A percentile compares a stretch with the other conserved stretches of the same genome.
Conservation (phyloP, 1,140 invertebrate species). For the Choristoneura fumiferana region DNA sequence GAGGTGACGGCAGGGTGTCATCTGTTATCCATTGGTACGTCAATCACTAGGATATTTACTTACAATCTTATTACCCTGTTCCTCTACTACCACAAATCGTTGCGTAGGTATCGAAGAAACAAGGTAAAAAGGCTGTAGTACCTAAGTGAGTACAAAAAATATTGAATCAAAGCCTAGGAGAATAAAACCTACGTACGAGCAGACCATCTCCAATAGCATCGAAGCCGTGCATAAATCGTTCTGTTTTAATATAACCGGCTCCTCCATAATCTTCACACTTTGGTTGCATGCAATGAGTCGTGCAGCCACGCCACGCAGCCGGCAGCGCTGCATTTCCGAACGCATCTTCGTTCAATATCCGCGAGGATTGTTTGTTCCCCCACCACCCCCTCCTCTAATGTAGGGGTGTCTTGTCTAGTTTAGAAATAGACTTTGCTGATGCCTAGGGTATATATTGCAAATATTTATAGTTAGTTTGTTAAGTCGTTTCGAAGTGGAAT, state of each 20-base stretch:
- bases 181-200: too few species aligned
- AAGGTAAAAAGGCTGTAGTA: too few species aligned
- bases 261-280: slow-evolving; percentile 51
- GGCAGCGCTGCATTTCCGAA: slow-evolving; percentile 69
- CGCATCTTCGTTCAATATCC: slow-evolving; percentile 73
- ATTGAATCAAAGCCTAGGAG: too few species aligned
- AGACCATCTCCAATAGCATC: slow-evolving; percentile 39
- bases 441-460: neutral
- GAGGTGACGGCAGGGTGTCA: too few species aligned
- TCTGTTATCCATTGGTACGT: too few species aligned
- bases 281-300: slow-evolving; percentile 49
- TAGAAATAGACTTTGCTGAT: slow-evolving; percentile 52
- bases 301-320: slow-evolving; percentile 50
- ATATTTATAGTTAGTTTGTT: too few species aligned
- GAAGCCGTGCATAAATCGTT: slow-evolving; percentile 45
- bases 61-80: too few species aligned
- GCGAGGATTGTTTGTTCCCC: slow-evolving; percentile 69
- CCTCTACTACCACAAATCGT: too few species aligned
- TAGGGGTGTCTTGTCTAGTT: slow-evolving; percentile 58
- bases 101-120: too few species aligned
- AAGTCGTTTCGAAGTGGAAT: too few species aligned
- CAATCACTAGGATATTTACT: too few species aligned
- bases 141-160: too few species aligned
- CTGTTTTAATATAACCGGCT: slow-evolving; percentile 14
- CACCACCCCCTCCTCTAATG: slow-evolving; percentile 49